Percentiles rank a stretch among this genome's conserved stretches.
phyloP scores from a whole-genome alignment of 2,113 vertebrate species.

The Struthidea cinerea region DNA sequence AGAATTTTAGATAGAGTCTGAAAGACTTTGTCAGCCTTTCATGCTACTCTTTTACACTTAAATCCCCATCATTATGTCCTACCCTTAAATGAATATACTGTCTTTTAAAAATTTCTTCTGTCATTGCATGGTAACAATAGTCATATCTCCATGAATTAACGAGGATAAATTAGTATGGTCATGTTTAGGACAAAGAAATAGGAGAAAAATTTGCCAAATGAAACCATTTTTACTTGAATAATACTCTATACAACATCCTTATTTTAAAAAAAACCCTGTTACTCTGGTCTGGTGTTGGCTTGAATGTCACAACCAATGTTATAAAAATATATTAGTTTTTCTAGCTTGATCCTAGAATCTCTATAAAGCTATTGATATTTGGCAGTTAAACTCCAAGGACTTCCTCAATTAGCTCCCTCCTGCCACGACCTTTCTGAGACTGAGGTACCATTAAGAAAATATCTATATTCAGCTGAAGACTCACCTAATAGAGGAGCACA shows the following conservation, averaged over 20 bases:
- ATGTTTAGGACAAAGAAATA: background rate
- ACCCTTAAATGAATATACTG: background rate
- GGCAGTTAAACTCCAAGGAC: conserved; percentile 5
- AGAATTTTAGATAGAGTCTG: background rate
- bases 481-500: background rate
- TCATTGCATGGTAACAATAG: background rate
- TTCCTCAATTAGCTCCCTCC: background rate
- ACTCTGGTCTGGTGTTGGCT: background rate
- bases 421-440: conserved; percentile 21
- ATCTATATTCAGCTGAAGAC: background rate
- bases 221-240: background rate
- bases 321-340: background rate
- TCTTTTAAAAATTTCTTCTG: background rate
- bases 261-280: background rate
- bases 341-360: background rate
- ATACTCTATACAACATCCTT: background rate
- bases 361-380: background rate
- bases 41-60: background rate
- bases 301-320: background rate
- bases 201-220: background rate
- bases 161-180: background rate
- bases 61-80: accelerated
- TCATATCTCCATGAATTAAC: background rate
- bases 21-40: background rate
- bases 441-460: background rate